Evolutionary conservation across 2,113 vertebrate genomes (phyloP), one percentile per base, ranked within the genome.

Genomic region (Podilymbus podiceps): DNA sequence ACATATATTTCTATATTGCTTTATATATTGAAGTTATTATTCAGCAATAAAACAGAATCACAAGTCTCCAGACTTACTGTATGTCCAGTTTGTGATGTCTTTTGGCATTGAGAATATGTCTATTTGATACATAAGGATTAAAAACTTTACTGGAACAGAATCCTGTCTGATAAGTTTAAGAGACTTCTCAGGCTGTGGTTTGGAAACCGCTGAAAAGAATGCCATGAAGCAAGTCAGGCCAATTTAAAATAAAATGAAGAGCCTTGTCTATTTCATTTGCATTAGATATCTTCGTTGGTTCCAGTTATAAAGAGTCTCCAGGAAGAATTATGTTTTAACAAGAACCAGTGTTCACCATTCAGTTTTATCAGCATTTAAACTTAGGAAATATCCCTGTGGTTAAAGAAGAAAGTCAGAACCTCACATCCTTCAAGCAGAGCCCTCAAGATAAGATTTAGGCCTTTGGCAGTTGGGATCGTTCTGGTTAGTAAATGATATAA

Each of bases 351-450:
- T 84, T 96, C 82, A 66, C 23, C 35, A 38, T 74, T 85, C 25
- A 59, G 3, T 86, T 93, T 93, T 72, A 90, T 77, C 60, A 27
- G 56, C n/a, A 59, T 74, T 90, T 86, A 35, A 83, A 68, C 64
- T 92, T 84, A 71, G 47, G 56, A 91, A 90, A 50, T 72, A 40
- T 77, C 68, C 55, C n/a, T 93, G 79, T 63, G 49, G 64, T 94
- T 94, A 93, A 95, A 93, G 82, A 90, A 89, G 66, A 93, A 93
- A 84, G 55, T 77, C 55, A 86, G 79, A 76, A 92, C 18, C 20
- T 69, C 59, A 52, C 20, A 91, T 44, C 71, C 75, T 78, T 95
- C 42, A 88, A 91, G 46, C 4, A 86, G 52, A 86, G 59, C 21
- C 23, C 44, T 86, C 52, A 78, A 85, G 89, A 64, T 68, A 86